Base-by-base conservation (phyloP, 2,888 invertebrate genomes). In the Pheosia tremula region DNA sequence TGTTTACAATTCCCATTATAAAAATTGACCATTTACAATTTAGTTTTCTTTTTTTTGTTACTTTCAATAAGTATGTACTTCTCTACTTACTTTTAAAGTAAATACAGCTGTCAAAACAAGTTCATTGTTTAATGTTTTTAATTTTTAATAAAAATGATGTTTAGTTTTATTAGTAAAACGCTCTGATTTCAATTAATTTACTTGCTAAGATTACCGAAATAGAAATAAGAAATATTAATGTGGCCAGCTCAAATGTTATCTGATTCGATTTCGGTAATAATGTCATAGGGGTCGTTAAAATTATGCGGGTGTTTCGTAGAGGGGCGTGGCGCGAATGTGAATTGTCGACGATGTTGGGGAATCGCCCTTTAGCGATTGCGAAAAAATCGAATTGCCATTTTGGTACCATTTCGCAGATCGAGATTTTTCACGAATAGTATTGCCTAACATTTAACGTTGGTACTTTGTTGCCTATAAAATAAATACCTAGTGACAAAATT, bases 271-370 rank as follows among this genome's bases (percentile, higher is more conserved):
- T 62, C 67, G 75, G 66, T 71, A 79, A 75, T 74, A 74, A 74
- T 75, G 68, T 77, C 74, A 78, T 72, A 74, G 70, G 74, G 74
- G 75, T 77, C 72, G 70, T 73, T 71, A 73, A 64, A 75, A 67
- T 69, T 64, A 66, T 62, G 66, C 58, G 63, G 61, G 37, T 66
- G 59, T 63, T 70, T 65, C 59, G 59, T 64, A 59, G 57, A 58
- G 68, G 69, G 75, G 77, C 67, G 74, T 64, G 73, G 58, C 62
- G 59, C 60, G 38, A 24, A 36, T 57, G 63, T 11, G 64, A 60
- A 63, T 58, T 61, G 59, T 38, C 43, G 39, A 61, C 60, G 53
- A 71, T 65, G 53, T 67, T 50, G 60, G 63, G 39, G 56, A 62
- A 55, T 57, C 64, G 59, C 63, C 57, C 63, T 39, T 52, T 61